Conservation (phyloP, 2,888 invertebrate species). For the Cynaeus angustus region DNA sequence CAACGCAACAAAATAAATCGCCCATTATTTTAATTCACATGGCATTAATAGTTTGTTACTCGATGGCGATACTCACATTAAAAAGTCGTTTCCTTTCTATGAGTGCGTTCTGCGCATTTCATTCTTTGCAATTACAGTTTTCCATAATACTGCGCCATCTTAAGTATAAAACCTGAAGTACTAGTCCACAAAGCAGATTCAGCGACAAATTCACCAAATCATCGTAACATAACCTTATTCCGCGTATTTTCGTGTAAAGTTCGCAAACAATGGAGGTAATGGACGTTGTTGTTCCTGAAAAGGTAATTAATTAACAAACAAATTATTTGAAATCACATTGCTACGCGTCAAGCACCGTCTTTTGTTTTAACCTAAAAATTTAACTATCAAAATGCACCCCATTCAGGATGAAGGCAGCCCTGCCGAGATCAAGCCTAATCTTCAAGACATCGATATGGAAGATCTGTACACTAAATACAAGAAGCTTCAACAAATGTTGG, state of each 20-base stretch:
- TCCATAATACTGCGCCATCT: background rate
- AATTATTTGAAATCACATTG: background rate
- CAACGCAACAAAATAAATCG: too few species aligned
- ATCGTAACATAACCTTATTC: slow-evolving; percentile 31
- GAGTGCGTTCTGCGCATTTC: too few species aligned
- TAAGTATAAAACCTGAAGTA: too few species aligned
- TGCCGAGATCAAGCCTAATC: slow-evolving; percentile 80
- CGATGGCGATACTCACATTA: too few species aligned
- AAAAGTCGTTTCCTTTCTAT: too few species aligned
- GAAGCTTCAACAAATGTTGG: slow-evolving; percentile 96
- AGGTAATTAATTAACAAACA: slow-evolving; percentile 73
- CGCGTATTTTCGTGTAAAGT: background rate
- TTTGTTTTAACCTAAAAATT: slow-evolving; percentile 23
- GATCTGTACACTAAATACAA: slow-evolving; percentile 97
- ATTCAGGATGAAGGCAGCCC: slow-evolving; percentile 80
- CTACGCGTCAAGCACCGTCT: slow-evolving; percentile 6
- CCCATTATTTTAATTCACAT: too few species aligned
- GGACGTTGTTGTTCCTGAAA: slow-evolving; percentile 85
- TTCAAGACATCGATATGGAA: slow-evolving; percentile 90
- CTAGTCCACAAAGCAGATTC: too few species aligned
- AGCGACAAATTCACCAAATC: slow-evolving; percentile 31
- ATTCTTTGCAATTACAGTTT: background rate
- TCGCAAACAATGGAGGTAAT: slow-evolving; percentile 83
- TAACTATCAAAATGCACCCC: slow-evolving; percentile 32
- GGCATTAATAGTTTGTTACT: too few species aligned